These are phyloP conservation scores for Cinara cedri DNA, from an alignment of 2,888 invertebrate species.

Conservation along the genomic window DNA sequence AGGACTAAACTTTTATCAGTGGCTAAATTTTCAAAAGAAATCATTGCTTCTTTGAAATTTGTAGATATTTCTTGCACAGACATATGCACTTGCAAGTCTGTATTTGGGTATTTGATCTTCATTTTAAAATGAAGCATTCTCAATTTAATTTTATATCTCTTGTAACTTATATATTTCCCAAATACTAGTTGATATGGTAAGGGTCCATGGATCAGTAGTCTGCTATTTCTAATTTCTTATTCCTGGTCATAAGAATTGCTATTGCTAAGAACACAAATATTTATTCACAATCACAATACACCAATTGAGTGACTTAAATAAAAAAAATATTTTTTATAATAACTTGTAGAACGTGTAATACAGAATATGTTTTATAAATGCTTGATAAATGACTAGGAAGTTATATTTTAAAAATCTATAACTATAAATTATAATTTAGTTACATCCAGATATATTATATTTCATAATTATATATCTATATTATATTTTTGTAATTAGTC, in stretches of 20 bases:
- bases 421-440: no score
- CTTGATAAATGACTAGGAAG: no score
- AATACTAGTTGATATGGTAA: background rate
- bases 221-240: background rate
- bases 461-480: no score
- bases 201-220: background rate
- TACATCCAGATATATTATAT: no score
- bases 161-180: background rate
- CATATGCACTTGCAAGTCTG: background rate
- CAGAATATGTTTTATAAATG: background rate
- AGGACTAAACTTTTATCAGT: constrained; percentile 18
- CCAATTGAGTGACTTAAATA: no score
- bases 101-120: constrained; percentile 16
- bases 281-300: background rate
- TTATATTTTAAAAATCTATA: no score
- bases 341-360: no score
- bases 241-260: background rate
- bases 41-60: constrained; percentile 31
- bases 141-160: background rate
- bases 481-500: no score
- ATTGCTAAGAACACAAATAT: background rate
- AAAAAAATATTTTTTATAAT: no score
- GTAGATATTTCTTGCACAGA: constrained; percentile 8
- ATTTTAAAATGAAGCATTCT: constrained; percentile 11
- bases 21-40: constrained; percentile 11